Evolutionary conservation across 1,140 invertebrate genomes (phyloP).

Genomic region (Caerostris extrusa): DNA sequence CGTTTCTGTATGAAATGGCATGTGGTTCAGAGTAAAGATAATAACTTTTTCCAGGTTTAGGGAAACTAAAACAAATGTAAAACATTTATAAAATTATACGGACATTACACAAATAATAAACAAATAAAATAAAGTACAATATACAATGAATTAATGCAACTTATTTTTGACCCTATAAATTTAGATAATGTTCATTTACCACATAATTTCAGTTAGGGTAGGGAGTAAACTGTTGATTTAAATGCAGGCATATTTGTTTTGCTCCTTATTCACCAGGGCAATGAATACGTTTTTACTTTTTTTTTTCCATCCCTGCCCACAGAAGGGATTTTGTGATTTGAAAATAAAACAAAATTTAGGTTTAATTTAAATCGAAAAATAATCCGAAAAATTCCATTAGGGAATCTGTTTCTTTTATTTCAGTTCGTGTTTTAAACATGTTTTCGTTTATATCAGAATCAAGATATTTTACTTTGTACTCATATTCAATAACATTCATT

Average conservation of each 20-base stretch:
- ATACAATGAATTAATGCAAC: no score
- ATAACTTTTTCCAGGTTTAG: no score
- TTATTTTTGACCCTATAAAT: no score
- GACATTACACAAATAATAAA: no score
- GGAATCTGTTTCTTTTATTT: not conserved
- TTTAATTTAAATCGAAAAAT: constrained; percentile 41
- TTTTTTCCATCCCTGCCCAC: not conserved
- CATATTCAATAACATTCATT: no score
- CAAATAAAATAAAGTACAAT: no score
- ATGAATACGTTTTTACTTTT: constrained; percentile 18
- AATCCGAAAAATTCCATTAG: constrained; percentile 23
- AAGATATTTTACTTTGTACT: not conserved
- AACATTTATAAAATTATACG: no score
- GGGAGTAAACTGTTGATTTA: not conserved
- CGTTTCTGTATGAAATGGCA: no score
- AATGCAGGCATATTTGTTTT: not conserved
- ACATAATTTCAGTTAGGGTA: no score
- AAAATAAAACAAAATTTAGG: not conserved
- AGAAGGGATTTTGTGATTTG: not conserved
- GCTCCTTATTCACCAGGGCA: not conserved
- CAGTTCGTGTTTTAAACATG: not conserved
- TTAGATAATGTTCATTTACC: no score
- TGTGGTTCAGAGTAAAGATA: no score
- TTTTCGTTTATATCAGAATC: not conserved
- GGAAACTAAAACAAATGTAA: no score